Base-by-base conservation (phyloP, 2,888 invertebrate genomes). In the Mallateleia sp. region DNA sequence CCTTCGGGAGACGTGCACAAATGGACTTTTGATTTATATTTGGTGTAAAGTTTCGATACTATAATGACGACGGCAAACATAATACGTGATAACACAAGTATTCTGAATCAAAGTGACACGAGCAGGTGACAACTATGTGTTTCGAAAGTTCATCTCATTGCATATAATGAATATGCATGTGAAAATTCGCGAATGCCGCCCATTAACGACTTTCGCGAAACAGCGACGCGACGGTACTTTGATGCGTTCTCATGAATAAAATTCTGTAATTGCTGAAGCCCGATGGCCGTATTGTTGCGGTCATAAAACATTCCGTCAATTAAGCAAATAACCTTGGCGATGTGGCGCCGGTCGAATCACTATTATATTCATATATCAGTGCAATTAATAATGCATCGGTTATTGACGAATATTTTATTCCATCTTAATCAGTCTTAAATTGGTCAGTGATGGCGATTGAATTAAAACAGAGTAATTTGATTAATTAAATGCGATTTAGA, bases 131-230 rank as follows among this genome's bases (percentile, higher is more conserved):
- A 84, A 87, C 84, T 75, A 45, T 69, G 54, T 60, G 75, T 77
- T 71, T 15, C 58, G 60, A 80, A 87, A 87, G 64, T 87, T 80
- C 60, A 83, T 80, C 83, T 77, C 87, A 77, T 83, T 83, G 87
- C 83, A 87, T 87, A 75, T 52, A 74, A 83, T 79, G 87, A 87
- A 87, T 87, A 87, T 87, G 87, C 83, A 87, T 87, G 83, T 8
- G 83, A 83, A 87, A 87, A 79, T 87, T 79, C 71, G 62, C 87
- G 80, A 82, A 58, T 18, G 32, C 69, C 78, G 54, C 71, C 80
- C 69, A 81, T 81, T 80, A 81, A 75, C 85, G 80, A 75, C 75
- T 75, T 75, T 75, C 71, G 77, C 80, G 71, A 77, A 77, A 81
- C 71, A 80, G 66, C 79, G 66, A 42, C n/a, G 60, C 72, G 67